phyloP scores from a whole-genome alignment of 2,888 invertebrate species.

The Sthenelais limicola region DNA sequence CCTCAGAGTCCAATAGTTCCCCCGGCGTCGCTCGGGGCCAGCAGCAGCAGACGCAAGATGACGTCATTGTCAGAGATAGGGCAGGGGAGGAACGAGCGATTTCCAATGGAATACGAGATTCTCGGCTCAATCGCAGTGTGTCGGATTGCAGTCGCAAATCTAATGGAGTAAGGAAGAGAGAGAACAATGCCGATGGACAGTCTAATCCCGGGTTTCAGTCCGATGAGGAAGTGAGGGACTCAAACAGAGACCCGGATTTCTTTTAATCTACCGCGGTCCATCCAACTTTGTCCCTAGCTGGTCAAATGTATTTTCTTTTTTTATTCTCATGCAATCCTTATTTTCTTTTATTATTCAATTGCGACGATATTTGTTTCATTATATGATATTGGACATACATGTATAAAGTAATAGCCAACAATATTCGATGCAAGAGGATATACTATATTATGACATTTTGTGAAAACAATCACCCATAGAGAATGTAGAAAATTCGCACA shows the following conservation, averaged over 20 bases:
- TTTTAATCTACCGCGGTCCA: constrained; percentile 63
- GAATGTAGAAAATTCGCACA: too few species aligned
- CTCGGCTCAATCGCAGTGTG: neutral
- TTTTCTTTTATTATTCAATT: too few species aligned
- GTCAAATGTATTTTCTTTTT: too few species aligned
- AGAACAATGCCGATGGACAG: constrained; percentile 15
- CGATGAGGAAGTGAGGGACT: constrained; percentile 1
- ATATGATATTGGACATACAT: too few species aligned
- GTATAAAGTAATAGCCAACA: too few species aligned
- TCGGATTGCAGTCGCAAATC: neutral
- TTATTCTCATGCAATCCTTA: too few species aligned
- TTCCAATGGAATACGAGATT: constrained; percentile 15
- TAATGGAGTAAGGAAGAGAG: constrained; percentile 7
- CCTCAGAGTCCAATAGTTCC: neutral
- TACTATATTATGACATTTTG: too few species aligned
- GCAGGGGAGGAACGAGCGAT: constrained; percentile 13
- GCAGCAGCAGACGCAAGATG: neutral
- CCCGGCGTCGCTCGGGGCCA: neutral
- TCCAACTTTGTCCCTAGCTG: too few species aligned
- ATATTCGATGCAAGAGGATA: too few species aligned
- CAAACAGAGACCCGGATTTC: neutral
- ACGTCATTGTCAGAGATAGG: neutral
- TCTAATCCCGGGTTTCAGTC: constrained; percentile 1
- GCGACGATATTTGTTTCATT: too few species aligned
- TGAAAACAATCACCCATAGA: too few species aligned